phyloP scores from a whole-genome alignment of 1,140 invertebrate genomes.

The Aphidius gifuensis region DNA sequence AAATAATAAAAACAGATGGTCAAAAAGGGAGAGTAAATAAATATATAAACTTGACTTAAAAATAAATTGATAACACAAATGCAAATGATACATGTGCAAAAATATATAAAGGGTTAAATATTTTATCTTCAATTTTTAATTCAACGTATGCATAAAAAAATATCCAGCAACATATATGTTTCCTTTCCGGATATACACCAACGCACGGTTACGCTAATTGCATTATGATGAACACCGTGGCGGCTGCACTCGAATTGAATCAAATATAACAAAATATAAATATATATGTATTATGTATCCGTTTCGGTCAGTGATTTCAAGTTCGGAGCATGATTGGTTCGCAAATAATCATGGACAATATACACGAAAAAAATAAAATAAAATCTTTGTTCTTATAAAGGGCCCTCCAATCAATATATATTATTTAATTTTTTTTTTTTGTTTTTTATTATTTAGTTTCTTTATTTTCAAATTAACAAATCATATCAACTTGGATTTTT shows the following conservation, averaged over 20 bases:
- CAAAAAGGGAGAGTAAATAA: not conserved
- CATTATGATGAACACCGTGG: slow-evolving; percentile 22
- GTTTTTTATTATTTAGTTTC: not conserved
- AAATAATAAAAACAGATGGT: slow-evolving; percentile 24
- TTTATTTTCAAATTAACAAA: too few species aligned
- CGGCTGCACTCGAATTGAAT: not conserved
- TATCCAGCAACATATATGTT: not conserved
- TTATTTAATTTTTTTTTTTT: slow-evolving; percentile 4
- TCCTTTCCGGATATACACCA: slow-evolving; percentile 11
- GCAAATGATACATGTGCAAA: slow-evolving; percentile 30
- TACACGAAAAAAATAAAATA: not conserved
- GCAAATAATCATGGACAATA: not conserved
- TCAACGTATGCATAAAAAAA: not conserved
- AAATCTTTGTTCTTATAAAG: not conserved
- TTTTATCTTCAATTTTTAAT: slow-evolving; percentile 10
- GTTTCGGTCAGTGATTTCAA: slow-evolving; percentile 6
- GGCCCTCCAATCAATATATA: not conserved
- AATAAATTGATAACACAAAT: slow-evolving; percentile 16
- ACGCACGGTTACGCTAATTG: slow-evolving; percentile 23
- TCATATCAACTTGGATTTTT: too few species aligned
- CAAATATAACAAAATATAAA: not conserved
- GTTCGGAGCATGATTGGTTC: not conserved
- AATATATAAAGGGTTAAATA: slow-evolving; percentile 13
- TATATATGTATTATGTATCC: too few species aligned
- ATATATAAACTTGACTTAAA: too few species aligned